These are phyloP conservation scores for Drosophila melanosoma DNA, from an alignment of 2,888 invertebrate genomes.

Conservation along the genomic window DNA sequence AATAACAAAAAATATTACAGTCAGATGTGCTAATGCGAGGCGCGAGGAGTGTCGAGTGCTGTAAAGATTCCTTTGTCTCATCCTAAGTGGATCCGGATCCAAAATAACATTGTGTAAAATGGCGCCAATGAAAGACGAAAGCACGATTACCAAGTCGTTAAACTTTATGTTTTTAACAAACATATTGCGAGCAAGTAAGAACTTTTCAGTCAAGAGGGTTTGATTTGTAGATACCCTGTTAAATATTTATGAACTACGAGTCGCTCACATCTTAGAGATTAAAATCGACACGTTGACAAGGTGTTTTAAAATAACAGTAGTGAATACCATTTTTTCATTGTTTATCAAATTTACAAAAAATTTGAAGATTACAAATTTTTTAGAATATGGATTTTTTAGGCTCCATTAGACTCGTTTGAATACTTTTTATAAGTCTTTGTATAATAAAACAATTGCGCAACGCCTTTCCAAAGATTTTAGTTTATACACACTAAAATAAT, in stretches of 20 bases:
- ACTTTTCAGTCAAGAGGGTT: neutral
- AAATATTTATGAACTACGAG: neutral
- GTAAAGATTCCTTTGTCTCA: slow-evolving; percentile 52
- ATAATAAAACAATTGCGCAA: neutral
- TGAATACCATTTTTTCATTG: neutral
- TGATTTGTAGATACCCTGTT: neutral
- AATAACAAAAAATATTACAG: slow-evolving; percentile 42
- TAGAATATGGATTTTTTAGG: neutral
- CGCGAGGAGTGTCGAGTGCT: slow-evolving; percentile 30
- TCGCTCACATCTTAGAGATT: accelerated
- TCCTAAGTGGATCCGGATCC: slow-evolving; percentile 7
- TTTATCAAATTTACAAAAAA: neutral
- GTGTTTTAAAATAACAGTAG: neutral
- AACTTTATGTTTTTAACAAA: neutral
- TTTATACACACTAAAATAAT: neutral
- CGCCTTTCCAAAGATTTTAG: neutral
- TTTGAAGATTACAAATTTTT: accelerated
- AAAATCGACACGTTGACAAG: neutral
- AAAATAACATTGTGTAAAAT: slow-evolving; percentile 18
- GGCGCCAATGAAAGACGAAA: slow-evolving; percentile 19
- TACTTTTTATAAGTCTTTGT: neutral
- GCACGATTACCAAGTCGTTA: slow-evolving; percentile 5
- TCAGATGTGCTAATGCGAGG: slow-evolving; percentile 43
- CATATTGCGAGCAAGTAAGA: neutral
- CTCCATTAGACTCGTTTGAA: neutral